Base-by-base conservation (phyloP, 2,797 vertebrate genomes). In the Denticeps clupeoides region DNA sequence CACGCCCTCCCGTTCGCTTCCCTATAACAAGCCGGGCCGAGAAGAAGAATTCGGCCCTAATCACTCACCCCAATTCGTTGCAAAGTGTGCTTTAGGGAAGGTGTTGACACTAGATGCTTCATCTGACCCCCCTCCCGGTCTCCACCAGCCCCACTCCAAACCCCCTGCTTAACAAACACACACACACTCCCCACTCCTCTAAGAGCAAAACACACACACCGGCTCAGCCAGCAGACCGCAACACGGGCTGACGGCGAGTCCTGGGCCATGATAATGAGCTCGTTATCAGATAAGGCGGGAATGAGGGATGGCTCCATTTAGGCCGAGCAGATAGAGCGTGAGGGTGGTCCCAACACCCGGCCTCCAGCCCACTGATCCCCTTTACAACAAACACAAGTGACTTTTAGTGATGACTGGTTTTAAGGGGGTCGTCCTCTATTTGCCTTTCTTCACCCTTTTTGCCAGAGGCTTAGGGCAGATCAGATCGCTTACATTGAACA, bases 211-310 rank as follows among this genome's bases (percentile, higher is more conserved):
- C 24, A 49, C 11, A 50, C 46, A 64, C 61, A 55, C 4, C n/a
- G 8, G 16, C 72, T 71, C 68, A 70, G 63, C 59, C 60, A 55
- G 38, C 47, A 75, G 77, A 72, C 79, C 81, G 78, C 81, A 80
- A 78, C 74, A 78, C 74, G 75, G 78, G 79, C 74, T 77, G 80
- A 79, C 70, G 74, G 78, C 82, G 75, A 82, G 84, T 83, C 81
- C 74, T 75, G 66, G 73, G 72, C 74, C 71, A 67, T 83, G 87
- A 91, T 87, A 87, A 84, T 81, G 73, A 81, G 73, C 67, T 67
- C 65, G 62, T 81, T 85, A 87, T 89, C 83, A 88, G 89, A 92
- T 90, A 89, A 89, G 79, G 78, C 72, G 75, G 5, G 68, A 74
- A 74, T 83, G 87, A 91, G 79, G 82, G 83, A 91, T 85, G 80